Conservation (phyloP, 64 coral and sea anemone species). For the Montipora capricornis region DNA sequence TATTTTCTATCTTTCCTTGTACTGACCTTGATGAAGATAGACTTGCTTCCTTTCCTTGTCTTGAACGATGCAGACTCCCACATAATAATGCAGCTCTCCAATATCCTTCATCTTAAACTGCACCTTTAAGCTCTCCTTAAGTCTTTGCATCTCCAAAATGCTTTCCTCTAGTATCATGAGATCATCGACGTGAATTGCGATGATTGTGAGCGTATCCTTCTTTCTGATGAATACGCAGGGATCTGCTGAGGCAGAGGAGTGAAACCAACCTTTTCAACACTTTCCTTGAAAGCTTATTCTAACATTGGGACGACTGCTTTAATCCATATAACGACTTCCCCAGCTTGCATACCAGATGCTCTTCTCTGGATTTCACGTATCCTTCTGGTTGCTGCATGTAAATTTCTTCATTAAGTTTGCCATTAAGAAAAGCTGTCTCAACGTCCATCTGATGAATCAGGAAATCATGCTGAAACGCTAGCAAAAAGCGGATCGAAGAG, state of each 20-base stretch:
- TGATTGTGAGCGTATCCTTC: too few species aligned
- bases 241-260: too few species aligned
- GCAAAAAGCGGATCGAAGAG: conserved; percentile 25
- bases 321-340: conserved; percentile 21
- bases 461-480: conserved; percentile 44
- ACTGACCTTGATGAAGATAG: too few species aligned
- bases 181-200: conserved; percentile 51
- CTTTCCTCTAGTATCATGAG: conserved; percentile 56
- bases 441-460: conserved; percentile 63
- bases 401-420: conserved; percentile 42
- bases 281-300: too few species aligned
- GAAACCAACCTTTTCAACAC: too few species aligned
- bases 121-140: conserved; percentile 28
- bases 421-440: conserved; percentile 9
- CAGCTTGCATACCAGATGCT: conserved; percentile 13
- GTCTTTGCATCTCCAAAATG: conserved; percentile 28
- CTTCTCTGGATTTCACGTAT: conserved; percentile 32
- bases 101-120: conserved; percentile 57
- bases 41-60: too few species aligned
- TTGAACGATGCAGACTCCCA: too few species aligned
- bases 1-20: too few species aligned
- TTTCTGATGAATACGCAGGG: too few species aligned
- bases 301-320: conserved; percentile 18
- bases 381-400: conserved; percentile 49
- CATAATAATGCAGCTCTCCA: too few species aligned